These are phyloP conservation scores for Hepsetus odoe DNA, from an alignment of 2,113 vertebrate genomes.

Conservation along the genomic window DNA sequence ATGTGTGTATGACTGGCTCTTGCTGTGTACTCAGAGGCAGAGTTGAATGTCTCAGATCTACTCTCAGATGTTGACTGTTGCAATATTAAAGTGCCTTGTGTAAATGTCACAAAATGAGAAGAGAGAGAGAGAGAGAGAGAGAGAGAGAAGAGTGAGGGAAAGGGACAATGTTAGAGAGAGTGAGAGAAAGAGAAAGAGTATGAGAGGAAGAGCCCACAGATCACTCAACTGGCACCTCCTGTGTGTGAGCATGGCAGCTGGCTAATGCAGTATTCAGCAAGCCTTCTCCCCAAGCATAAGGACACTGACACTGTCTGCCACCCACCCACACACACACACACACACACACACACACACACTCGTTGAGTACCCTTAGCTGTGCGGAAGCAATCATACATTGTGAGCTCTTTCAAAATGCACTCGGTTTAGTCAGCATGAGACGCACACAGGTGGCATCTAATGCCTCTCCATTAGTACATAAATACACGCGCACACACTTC, in stretches of 20 bases:
- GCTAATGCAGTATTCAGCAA: constrained; percentile 35
- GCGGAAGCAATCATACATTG: constrained; percentile 17
- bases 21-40: constrained; percentile 39
- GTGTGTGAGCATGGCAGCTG: constrained; percentile 37
- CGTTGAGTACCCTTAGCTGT: background rate
- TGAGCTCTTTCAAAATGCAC: background rate
- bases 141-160: background rate
- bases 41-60: constrained; percentile 55
- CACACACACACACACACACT: constrained; percentile 21
- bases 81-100: constrained; percentile 67
- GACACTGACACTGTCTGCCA: constrained; percentile 25
- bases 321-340: constrained; percentile 8
- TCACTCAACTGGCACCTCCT: background rate
- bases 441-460: background rate
- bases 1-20: constrained; percentile 34
- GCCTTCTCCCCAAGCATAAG: constrained; percentile 21
- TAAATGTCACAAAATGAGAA: constrained; percentile 67
- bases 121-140: background rate
- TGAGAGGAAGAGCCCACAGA: background rate
- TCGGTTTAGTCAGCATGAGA: background rate
- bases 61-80: constrained; percentile 59
- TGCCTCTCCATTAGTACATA: background rate
- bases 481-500: constrained; percentile 11
- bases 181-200: background rate
- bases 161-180: background rate